Percentiles rank a stretch among this genome's conserved stretches.
Evolutionary conservation across 2,113 vertebrate species (phyloP).

Genomic region (Solea solea): DNA sequence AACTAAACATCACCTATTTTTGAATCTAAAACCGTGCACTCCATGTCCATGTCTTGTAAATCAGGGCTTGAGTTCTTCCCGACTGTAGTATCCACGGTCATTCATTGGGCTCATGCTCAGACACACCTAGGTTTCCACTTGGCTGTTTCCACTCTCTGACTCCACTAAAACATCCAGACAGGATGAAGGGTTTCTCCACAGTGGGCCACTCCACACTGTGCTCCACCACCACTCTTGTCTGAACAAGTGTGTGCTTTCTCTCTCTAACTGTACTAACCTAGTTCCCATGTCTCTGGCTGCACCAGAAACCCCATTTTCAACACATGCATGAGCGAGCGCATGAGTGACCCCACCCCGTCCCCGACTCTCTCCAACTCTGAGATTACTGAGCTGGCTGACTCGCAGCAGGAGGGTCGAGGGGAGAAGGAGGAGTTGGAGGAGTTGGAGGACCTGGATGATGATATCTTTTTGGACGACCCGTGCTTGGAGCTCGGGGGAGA

Average conservation of each 20-base stretch:
- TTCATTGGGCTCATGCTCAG: neutral
- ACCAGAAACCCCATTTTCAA: conserved; percentile 98
- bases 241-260: conserved; percentile 66
- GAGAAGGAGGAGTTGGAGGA: conserved; percentile 89
- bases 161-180: neutral
- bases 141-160: conserved; percentile 3
- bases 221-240: conserved; percentile 31
- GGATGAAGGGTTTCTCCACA: conserved; percentile 17
- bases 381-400: conserved; percentile 94
- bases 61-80: neutral
- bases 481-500: conserved; percentile 84
- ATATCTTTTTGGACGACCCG: conserved; percentile 94
- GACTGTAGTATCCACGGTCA: neutral
- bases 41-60: too few relatives aligned
- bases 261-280: conserved; percentile 85
- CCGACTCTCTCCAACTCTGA: conserved; percentile 98
- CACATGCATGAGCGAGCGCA: conserved; percentile 99
- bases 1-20: too few relatives aligned
- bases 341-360: conserved; percentile 98
- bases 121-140: neutral
- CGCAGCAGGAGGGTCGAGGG: conserved; percentile 90
- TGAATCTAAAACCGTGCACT: too few relatives aligned
- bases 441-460: conserved; percentile 84
- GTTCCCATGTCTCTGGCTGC: conserved; percentile 95
- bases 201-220: conserved; percentile 9